phyloP scores from a whole-genome alignment of 2,113 vertebrate genomes.

The Uria lomvia region DNA sequence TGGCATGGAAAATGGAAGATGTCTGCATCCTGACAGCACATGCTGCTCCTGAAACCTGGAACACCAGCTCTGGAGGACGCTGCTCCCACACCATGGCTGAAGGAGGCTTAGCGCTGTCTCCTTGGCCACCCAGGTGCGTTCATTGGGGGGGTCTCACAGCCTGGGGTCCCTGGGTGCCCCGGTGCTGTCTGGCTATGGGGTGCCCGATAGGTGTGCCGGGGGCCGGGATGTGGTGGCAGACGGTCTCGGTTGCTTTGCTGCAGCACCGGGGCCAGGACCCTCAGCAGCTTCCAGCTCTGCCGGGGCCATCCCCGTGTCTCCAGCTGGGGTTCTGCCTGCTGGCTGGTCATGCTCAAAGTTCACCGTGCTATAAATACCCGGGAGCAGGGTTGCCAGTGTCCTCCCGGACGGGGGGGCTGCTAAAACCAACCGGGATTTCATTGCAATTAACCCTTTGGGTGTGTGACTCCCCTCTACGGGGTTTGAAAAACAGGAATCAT shows the following conservation, averaged over 20 bases:
- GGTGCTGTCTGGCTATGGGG: background rate
- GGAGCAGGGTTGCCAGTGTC: background rate
- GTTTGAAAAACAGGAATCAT: background rate
- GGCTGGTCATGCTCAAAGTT: constrained; percentile 49
- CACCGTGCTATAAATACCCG: constrained; percentile 59
- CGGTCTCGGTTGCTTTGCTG: rapidly evolving
- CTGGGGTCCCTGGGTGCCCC: background rate
- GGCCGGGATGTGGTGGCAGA: rapidly evolving
- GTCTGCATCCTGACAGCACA: background rate
- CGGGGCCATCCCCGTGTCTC: background rate
- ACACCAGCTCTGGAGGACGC: rapidly evolving
- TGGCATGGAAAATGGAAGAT: background rate
- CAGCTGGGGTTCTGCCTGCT: background rate
- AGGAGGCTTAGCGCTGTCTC: background rate
- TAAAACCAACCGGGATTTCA: background rate
- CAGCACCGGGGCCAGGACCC: background rate
- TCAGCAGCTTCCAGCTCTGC: background rate
- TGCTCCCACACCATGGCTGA: background rate
- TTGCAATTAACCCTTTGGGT: constrained; percentile 33
- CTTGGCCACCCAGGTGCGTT: rapidly evolving
- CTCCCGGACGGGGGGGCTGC: background rate
- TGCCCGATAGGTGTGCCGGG: rapidly evolving
- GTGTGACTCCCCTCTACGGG: rapidly evolving
- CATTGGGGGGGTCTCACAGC: background rate
- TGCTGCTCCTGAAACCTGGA: rapidly evolving